These are phyloP conservation scores for Tarsius wallacei DNA, from an alignment of 2,797 vertebrate genomes.

Conservation along the genomic window DNA sequence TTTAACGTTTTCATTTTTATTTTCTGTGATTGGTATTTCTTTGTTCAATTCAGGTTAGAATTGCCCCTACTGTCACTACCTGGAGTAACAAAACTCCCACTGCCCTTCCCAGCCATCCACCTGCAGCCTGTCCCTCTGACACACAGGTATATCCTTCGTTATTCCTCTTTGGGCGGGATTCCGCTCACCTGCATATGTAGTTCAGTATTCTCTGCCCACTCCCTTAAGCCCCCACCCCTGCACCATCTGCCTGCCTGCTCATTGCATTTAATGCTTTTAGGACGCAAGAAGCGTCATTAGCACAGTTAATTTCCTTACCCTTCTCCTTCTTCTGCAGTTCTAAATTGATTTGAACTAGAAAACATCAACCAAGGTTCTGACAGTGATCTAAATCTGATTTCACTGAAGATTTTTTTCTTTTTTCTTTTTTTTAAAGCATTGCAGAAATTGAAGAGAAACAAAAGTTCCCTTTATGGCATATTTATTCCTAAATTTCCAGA, in stretches of 20 bases:
- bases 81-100: slow-evolving; percentile 99
- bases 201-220: not conserved
- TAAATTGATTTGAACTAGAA: slow-evolving; percentile 68
- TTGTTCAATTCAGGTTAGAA: slow-evolving; percentile 98
- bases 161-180: slow-evolving; percentile 89
- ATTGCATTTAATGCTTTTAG: slow-evolving; percentile 69
- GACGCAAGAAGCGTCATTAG: slow-evolving; percentile 59
- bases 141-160: slow-evolving; percentile 96
- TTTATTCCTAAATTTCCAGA: slow-evolving; percentile 22
- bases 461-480: slow-evolving; percentile 63
- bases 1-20: slow-evolving; percentile 87
- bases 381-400: slow-evolving; percentile 54
- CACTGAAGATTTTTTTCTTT: slow-evolving; percentile 52
- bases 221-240: not conserved
- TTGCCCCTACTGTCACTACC: slow-evolving; percentile 99
- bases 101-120: slow-evolving; percentile 96
- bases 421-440: not conserved
- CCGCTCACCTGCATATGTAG: slow-evolving; percentile 80
- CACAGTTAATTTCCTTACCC: slow-evolving; percentile 44
- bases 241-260: slow-evolving; percentile 69
- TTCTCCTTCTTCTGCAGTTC: slow-evolving; percentile 54
- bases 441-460: slow-evolving; percentile 63
- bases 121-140: slow-evolving; percentile 95
- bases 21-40: slow-evolving; percentile 95
- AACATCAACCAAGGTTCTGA: slow-evolving; percentile 54